phyloP scores from a whole-genome alignment of 2,113 vertebrate species.

The Grus americana region DNA sequence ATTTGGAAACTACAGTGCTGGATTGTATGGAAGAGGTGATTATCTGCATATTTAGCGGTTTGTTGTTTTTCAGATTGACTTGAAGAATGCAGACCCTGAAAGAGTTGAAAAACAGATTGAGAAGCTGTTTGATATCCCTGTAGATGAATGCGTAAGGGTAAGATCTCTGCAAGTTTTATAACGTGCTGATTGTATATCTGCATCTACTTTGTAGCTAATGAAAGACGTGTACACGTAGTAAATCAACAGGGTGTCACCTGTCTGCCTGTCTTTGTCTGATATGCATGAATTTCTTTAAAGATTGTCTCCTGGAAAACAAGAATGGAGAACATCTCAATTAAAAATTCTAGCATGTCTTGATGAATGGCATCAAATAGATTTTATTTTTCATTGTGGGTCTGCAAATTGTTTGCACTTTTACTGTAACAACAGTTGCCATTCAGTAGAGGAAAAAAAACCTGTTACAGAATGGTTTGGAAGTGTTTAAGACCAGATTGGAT shows the following conservation, averaged over 20 bases:
- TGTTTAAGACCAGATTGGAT: too few relatives aligned
- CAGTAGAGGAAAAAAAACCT: not conserved
- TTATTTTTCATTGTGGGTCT: not conserved
- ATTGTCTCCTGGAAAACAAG: not conserved
- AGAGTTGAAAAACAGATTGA: conserved; percentile 92
- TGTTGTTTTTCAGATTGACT: conserved; percentile 86
- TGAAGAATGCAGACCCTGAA: conserved; percentile 94
- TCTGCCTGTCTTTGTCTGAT: not conserved
- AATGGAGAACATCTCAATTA: not conserved
- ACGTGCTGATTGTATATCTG: not conserved
- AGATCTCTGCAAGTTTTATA: not conserved
- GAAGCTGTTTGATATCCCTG: conserved; percentile 92
- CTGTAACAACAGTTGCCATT: not conserved
- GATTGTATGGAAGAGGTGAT: not conserved
- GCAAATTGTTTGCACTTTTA: not conserved
- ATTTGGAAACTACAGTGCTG: not conserved
- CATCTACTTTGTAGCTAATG: not conserved
- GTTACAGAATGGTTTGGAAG: not conserved
- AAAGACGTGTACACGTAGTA: not conserved
- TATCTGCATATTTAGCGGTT: not conserved
- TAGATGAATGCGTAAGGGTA: conserved; percentile 90
- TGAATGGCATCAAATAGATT: not conserved
- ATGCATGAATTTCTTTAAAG: not conserved
- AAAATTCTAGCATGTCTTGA: not conserved
- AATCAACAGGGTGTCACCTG: not conserved